These are phyloP conservation scores for Seriola quinqueradiata DNA, from an alignment of 2,113 vertebrate genomes.

Conservation along the genomic window DNA sequence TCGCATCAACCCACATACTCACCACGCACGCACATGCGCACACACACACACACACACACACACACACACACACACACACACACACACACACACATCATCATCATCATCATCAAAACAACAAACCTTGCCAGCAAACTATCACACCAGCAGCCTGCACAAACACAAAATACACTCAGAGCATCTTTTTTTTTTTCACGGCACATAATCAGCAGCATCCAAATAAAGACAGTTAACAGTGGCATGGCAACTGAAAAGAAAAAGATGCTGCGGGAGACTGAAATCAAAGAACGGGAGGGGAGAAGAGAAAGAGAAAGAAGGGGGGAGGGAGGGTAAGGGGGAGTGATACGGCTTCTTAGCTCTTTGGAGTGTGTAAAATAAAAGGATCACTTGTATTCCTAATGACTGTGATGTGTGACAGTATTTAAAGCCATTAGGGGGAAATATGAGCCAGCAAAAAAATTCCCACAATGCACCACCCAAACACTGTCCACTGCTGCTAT, in stretches of 20 bases:
- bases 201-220: constrained; percentile 24
- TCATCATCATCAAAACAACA: constrained; percentile 8
- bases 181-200: constrained; percentile 4
- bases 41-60: background rate
- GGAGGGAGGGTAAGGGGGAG: background rate
- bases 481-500: constrained; percentile 10
- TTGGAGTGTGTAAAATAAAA: constrained; percentile 48
- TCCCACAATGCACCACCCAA: constrained; percentile 65
- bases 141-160: background rate
- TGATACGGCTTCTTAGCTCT: constrained; percentile 26
- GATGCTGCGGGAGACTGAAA: constrained; percentile 14
- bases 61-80: background rate
- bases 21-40: background rate
- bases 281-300: background rate
- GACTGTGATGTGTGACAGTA: constrained; percentile 65
- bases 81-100: background rate
- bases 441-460: constrained; percentile 53
- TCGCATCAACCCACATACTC: background rate
- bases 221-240: constrained; percentile 1
- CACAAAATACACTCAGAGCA: constrained; percentile 17
- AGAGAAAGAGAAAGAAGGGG: background rate
- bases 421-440: constrained; percentile 60
- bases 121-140: constrained; percentile 22
- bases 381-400: constrained; percentile 58
- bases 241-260: background rate